phyloP scores from a whole-genome alignment of 1,140 invertebrate species.

The Patella vulgata region DNA sequence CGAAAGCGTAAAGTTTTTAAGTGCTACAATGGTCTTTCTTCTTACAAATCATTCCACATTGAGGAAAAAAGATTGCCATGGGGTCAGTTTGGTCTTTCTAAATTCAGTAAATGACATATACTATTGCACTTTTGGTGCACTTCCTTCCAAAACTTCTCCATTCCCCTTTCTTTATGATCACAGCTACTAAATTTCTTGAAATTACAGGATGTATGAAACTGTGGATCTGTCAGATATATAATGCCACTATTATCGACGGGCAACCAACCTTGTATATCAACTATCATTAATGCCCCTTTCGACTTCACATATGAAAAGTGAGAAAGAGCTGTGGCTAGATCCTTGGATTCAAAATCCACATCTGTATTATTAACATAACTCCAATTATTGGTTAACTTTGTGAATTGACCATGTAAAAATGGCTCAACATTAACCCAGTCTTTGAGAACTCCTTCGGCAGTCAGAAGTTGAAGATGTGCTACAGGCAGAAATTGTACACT shows the following conservation, averaged over 20 bases:
- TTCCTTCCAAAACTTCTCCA: constrained; percentile 29
- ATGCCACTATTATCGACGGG: constrained; percentile 18
- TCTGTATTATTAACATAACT: background rate
- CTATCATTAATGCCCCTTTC: constrained; percentile 25
- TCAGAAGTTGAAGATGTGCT: constrained; percentile 25
- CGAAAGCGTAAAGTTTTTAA: too few relatives aligned
- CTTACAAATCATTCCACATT: too few relatives aligned
- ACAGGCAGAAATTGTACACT: constrained; percentile 28
- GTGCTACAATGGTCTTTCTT: too few relatives aligned
- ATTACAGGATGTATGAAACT: constrained; percentile 24
- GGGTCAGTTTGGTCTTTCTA: constrained; percentile 22
- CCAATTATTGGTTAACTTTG: constrained; percentile 37
- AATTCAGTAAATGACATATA: constrained; percentile 22
- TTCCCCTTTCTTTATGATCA: constrained; percentile 25
- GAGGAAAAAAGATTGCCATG: too few relatives aligned
- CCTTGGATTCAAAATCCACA: background rate
- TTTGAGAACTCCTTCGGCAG: constrained; percentile 10
- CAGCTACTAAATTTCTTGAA: constrained; percentile 12
- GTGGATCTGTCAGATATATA: constrained; percentile 36
- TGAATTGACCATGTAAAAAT: constrained; percentile 29
- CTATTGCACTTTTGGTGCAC: constrained; percentile 33
- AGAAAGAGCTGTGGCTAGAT: constrained; percentile 27
- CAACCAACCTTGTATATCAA: constrained; percentile 38
- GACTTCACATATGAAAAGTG: constrained; percentile 30
- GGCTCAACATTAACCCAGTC: constrained; percentile 40